Evolutionary conservation across 2,888 invertebrate species (phyloP), one percentile per base, ranked within the genome.

Genomic region (Euzetes globulus): DNA sequence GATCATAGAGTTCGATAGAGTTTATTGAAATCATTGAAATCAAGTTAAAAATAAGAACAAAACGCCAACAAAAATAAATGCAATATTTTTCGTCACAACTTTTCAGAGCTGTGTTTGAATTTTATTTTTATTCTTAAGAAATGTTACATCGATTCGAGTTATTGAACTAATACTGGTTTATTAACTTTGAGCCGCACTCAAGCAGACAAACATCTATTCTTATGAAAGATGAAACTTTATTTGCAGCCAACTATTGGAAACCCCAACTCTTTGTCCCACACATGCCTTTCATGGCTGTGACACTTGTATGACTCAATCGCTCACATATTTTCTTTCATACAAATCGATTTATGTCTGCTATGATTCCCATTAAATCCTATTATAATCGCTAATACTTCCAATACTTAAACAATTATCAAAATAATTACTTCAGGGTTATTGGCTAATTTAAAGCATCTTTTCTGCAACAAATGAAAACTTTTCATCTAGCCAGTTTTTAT

Each of bases 151-250:
- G 45, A 68, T 37, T 68, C n/a, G 22, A 37, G 68, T 68, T 68
- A 68, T 68, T 68, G 68, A 68, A 68, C 68, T 68, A 68, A 45
- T 68, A 68, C 45, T 68, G 19, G 60, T 60, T 60, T 60, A 60
- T 60, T 60, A 68, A 68, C 41, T 41, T 13, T 41, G 45, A 45
- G 68, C 19, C 22, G 22, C 41, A 68, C 41, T 68, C 60, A 68
- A 68, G 68, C 45, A 68, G 22, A 68, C 68, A 68, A 68, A 68
- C 45, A 68, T 22, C 41, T 68, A 68, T 37, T 68, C 33, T 68
- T 41, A 68, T 68, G 45, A 68, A 22, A 41, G 41, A 68, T 68
- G 41, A 68, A 68, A 68, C 60, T 68, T 37, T 68, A 68, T 68
- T 41, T 68, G 37, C 68, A 22, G 41, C 68, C 13, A 68, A 45